These are phyloP conservation scores for Masnerella sp. DNA, from an alignment of 2,888 invertebrate genomes.

Conservation along the genomic window DNA sequence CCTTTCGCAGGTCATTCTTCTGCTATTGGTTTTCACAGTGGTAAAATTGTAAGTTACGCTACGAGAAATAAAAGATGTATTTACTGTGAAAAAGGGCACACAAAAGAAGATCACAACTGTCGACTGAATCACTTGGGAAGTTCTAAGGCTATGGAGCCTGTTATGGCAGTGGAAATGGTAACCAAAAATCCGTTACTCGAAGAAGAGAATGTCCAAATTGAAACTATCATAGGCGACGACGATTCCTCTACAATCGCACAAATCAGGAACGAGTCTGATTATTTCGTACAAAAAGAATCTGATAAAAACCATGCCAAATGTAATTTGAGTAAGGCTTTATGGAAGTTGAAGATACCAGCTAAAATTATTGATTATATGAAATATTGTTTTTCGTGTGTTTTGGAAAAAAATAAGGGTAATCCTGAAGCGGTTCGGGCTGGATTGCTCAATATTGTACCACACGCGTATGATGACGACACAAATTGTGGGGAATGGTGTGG, in stretches of 20 bases:
- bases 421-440: background rate
- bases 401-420: conserved; percentile 11
- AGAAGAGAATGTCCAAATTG: conserved; percentile 36
- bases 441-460: background rate
- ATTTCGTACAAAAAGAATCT: conserved; percentile 6
- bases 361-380: conserved; percentile 11
- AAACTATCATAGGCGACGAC: conserved; percentile 56
- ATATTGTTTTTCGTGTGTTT: conserved; percentile 7
- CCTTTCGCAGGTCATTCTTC: background rate
- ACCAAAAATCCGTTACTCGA: conserved; percentile 29
- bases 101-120: conserved; percentile 37
- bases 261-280: background rate
- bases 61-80: background rate
- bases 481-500: background rate
- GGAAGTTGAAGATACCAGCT: conserved; percentile 2
- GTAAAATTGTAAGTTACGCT: background rate
- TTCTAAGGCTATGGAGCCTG: conserved; percentile 58
- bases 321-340: conserved; percentile 12
- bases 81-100: background rate
- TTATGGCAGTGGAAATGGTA: conserved; percentile 53
- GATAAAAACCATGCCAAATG: conserved; percentile 19
- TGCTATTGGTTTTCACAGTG: background rate
- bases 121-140: conserved; percentile 49
- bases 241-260: conserved; percentile 54
- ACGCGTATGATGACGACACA: background rate